Evolutionary conservation across 1,140 invertebrate species (phyloP), one percentile per base, ranked within the genome.

Genomic region (Eriocheir sinensis): DNA sequence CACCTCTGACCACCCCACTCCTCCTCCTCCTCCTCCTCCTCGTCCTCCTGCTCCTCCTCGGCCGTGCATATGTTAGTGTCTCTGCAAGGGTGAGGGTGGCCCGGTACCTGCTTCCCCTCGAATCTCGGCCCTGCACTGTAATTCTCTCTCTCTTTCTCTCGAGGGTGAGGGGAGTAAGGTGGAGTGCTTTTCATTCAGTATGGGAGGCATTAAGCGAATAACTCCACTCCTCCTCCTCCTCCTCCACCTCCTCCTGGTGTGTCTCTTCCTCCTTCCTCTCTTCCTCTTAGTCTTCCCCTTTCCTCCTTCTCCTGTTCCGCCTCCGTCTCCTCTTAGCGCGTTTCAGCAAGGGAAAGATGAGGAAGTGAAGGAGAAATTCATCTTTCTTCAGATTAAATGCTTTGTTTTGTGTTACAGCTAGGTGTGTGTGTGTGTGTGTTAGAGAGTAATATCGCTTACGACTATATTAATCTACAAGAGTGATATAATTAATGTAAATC

Each of bases 141-240:
- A 34, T 34, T 81, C 79, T 30, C 27, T n/a, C 79, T 81, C 79
- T 81, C 79, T 81, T 27, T 81, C 79, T 81, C 79, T 81, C 79
- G 4, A 4, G 4, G 27, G 8, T 34, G 8, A 4, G 27, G 6
- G 4, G 27, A n/a, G 8, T 27, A 30, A n/a, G 4, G 3, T 81
- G 3, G 27, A n/a, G 4, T 34, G 4, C 27, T n/a, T 34, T n/a
- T 34, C 27, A n/a, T 81, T 34, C 27, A 72, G 21, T 72, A n/a
- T 72, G 60, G 60, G 27, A 21, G 60, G 60, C 27, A 4, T 27
- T 81, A 4, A 30, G 3, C 32, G 4, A 30, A n/a, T 81, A n/a
- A 8, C 6, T 81, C 27, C 27, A 4, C 4, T 34, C 32, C 27
- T n/a, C 27, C 27, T 34, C 32, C 79, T 81, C 79, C 32, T 34